Percentiles rank a stretch among this genome's conserved stretches.
Conservation (phyloP, 2,888 invertebrate genomes). For the Therioaphis trifolii region DNA sequence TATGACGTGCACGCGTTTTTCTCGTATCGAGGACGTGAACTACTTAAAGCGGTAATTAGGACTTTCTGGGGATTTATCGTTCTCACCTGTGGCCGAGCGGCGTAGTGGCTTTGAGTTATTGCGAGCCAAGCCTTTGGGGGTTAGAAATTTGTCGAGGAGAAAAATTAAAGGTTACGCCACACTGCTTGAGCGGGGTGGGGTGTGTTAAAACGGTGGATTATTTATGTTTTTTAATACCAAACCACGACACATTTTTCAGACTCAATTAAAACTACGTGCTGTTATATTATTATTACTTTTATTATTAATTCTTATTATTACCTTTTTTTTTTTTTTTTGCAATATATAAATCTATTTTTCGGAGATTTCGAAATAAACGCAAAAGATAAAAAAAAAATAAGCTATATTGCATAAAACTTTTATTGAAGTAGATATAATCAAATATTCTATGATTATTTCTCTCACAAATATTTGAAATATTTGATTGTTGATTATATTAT, state of each 20-base stretch:
- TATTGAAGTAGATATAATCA: not conserved
- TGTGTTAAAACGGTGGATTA: conserved; percentile 44
- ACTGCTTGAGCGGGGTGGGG: not conserved
- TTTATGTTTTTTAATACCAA: conserved; percentile 61
- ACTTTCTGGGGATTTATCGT: conserved; percentile 54
- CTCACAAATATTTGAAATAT: not conserved
- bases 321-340: conserved; percentile 32
- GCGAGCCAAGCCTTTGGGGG: not conserved
- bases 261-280: conserved; percentile 54
- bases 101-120: conserved; percentile 44
- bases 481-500: not conserved
- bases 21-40: conserved; percentile 44
- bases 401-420: not conserved
- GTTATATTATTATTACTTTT: conserved; percentile 31
- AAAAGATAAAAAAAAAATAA: conserved; percentile 10
- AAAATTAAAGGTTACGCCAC: conserved; percentile 47
- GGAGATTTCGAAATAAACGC: conserved; percentile 15
- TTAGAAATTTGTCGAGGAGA: conserved; percentile 28
- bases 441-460: not conserved
- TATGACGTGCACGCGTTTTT: conserved; percentile 17
- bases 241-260: conserved; percentile 57
- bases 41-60: conserved; percentile 57
- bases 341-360: conserved; percentile 52
- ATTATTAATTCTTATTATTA: too few species aligned
- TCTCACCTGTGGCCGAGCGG: conserved; percentile 52